These are phyloP conservation scores for Aradophagus sp. DNA, from an alignment of 1,140 invertebrate species.

Conservation along the genomic window DNA sequence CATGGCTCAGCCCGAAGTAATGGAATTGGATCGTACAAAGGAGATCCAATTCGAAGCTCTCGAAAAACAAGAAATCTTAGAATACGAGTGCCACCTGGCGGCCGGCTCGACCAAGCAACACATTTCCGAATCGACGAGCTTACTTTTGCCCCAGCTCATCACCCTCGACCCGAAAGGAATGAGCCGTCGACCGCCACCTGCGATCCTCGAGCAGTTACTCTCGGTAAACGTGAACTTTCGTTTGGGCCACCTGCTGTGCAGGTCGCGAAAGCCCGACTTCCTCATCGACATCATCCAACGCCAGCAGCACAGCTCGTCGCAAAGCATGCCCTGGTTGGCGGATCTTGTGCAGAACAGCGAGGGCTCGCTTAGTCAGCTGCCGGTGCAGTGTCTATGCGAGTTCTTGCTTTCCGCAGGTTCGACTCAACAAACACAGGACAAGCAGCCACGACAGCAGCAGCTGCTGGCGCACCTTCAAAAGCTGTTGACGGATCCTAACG, in stretches of 20 bases:
- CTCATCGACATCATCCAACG: conserved; percentile 94
- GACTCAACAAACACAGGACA: conserved; percentile 71
- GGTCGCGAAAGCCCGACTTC: conserved; percentile 92
- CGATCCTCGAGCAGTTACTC: conserved; percentile 88
- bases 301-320: conserved; percentile 84
- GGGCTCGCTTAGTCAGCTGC: conserved; percentile 88
- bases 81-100: conserved; percentile 95
- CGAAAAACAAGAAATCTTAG: conserved; percentile 89
- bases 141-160: conserved; percentile 85
- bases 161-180: conserved; percentile 89
- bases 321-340: conserved; percentile 97
- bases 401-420: conserved; percentile 90
- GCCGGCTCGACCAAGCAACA: conserved; percentile 88
- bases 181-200: conserved; percentile 84
- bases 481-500: conserved; percentile 78
- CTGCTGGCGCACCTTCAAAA: conserved; percentile 85
- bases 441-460: conserved; percentile 85
- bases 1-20: conserved; percentile 77
- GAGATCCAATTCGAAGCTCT: conserved; percentile 82
- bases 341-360: conserved; percentile 95
- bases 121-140: conserved; percentile 92
- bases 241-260: conserved; percentile 93
- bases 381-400: conserved; percentile 97
- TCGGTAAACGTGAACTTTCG: conserved; percentile 80
- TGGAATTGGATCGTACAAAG: conserved; percentile 78